A percentile compares a stretch with the other conserved stretches of the same genome.
Conservation (phyloP, 2,888 invertebrate genomes). For the Pegoplata infirma region DNA sequence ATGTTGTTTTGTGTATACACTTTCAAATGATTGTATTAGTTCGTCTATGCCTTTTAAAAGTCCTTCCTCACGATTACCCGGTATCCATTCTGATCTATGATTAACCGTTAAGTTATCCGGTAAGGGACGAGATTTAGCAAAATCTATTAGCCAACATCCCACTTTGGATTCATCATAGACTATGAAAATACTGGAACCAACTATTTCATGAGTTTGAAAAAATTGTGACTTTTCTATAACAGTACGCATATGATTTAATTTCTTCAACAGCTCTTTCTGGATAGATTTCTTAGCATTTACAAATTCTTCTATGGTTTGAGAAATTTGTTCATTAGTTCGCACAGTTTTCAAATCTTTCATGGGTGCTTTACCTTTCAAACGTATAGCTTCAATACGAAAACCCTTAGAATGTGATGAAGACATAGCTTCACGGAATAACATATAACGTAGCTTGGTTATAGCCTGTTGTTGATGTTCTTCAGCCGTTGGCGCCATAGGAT, state of each 20-base stretch:
- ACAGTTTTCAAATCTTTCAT: constrained; percentile 93
- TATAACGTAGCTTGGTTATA: constrained; percentile 97
- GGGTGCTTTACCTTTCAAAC: constrained; percentile 89
- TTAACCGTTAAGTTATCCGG: constrained; percentile 84
- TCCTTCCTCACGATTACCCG: constrained; percentile 98
- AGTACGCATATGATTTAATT: constrained; percentile 87
- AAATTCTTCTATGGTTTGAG: constrained; percentile 86
- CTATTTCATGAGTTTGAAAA: constrained; percentile 93
- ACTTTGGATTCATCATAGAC: constrained; percentile 93
- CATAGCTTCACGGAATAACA: constrained; percentile 96
- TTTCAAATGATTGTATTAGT: constrained; percentile 86
- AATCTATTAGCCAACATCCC: constrained; percentile 98
- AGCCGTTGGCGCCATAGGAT: constrained; percentile 90
- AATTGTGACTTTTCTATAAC: constrained; percentile 90
- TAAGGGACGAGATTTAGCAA: constrained; percentile 92
- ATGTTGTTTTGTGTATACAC: constrained; percentile 72
- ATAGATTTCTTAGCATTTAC: constrained; percentile 82
- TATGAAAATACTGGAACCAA: constrained; percentile 95
- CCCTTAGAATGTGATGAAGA: constrained; percentile 96
- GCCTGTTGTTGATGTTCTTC: constrained; percentile 90
- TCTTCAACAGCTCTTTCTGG: constrained; percentile 83
- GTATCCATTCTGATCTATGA: constrained; percentile 90
- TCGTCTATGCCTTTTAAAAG: constrained; percentile 95
- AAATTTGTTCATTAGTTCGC: constrained; percentile 86
- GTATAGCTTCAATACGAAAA: constrained; percentile 97